Evolutionary conservation across 2,888 invertebrate species (phyloP), one percentile per base, ranked within the genome.

Genomic region (Drosophila vallismaia): DNA sequence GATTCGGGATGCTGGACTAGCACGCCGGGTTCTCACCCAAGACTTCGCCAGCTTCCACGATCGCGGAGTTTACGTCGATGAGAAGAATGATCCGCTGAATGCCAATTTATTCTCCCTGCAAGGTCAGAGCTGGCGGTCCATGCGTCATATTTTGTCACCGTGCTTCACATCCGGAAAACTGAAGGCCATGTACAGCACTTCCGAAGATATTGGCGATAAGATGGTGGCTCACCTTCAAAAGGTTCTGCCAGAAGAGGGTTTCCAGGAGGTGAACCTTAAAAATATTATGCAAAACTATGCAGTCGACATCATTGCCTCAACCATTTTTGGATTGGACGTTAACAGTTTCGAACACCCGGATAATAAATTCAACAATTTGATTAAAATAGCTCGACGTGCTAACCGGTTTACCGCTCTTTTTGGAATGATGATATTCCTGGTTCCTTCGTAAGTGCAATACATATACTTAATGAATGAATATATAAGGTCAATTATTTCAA

Each of bases 151-250:
- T 79, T 91, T 95, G 77, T 93, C 95, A 0, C 94, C 95, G 0
- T 93, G 94, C 0, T 95, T 95, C 82, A 94, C 95, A 0, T 93
- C 94, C 0, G 94, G 94, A 26, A 95, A 95, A 87, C 88, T 95
- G 33, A 95, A 94, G 85, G 92, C 90, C 10, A 94, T 95, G 94
- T 94, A 93, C 78, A 92, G 92, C 1, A 92, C 93, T 1, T 92
- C 94, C 6, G 92, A 93, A 51, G 91, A 93, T 12, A 93, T 94
- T 49, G 93, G 93, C 0, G 89, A 92, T 28, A 92, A 93, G 62
- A 93, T 94, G 80, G 82, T 92, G 0, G 80, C 87, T 1, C 92
- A 93, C 48, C 89, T 93, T 6, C 90, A 92, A 4, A 64, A 38
- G 68, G 83, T 42, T 51, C 88, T 57, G 69, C 91, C 55, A 69